These are phyloP conservation scores for Patiria pectinifera DNA, from an alignment of 53 echinoderm and acorn worm genomes.

Conservation along the genomic window DNA sequence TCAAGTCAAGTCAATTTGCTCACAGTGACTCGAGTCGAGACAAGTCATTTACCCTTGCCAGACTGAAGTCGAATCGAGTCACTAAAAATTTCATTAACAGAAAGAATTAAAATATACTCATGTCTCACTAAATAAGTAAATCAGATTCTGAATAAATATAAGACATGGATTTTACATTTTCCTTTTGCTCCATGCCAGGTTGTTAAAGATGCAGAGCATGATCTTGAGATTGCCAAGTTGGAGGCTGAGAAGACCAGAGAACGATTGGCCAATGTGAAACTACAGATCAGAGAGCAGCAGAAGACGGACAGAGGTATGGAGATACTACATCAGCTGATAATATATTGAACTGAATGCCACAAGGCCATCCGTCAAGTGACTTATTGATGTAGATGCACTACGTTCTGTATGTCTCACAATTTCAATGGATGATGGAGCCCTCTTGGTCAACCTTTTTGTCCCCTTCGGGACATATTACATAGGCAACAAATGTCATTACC, in stretches of 20 bases:
- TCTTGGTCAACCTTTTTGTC: too few species aligned
- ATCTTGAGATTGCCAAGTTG: constrained; percentile 88
- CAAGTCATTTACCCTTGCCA: too few species aligned
- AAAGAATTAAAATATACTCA: too few species aligned
- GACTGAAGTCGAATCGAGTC: too few species aligned
- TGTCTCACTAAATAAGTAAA: too few species aligned
- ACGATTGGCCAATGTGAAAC: constrained; percentile 76
- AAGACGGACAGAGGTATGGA: constrained; percentile 77
- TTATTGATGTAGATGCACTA: background rate
- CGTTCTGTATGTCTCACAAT: background rate
- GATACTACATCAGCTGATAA: too few species aligned
- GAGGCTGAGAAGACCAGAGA: constrained; percentile 84
- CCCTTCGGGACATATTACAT: too few species aligned
- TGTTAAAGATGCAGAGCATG: constrained; percentile 94
- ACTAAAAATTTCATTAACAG: too few species aligned
- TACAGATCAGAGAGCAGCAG: constrained; percentile 87
- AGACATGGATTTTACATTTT: background rate
- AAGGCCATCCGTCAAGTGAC: too few species aligned
- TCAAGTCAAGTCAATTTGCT: too few species aligned
- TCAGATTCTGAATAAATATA: background rate
- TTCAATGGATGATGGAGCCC: background rate
- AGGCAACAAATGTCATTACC: too few species aligned
- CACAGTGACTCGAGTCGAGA: too few species aligned
- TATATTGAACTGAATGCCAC: background rate
- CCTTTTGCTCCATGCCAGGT: constrained; percentile 60